Evolutionary conservation across 2,888 invertebrate species (phyloP).

Genomic region (Papilio gigon): DNA sequence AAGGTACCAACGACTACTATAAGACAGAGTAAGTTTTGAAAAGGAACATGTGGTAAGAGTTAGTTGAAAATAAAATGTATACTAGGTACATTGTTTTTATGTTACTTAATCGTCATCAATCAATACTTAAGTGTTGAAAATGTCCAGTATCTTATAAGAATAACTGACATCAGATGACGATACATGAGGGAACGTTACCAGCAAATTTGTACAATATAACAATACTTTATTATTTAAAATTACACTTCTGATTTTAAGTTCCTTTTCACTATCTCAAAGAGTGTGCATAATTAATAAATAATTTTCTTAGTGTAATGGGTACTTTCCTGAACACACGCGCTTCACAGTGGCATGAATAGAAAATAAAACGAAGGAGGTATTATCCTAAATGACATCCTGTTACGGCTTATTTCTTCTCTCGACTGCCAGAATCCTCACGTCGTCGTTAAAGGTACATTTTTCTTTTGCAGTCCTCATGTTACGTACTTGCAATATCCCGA

Average conservation of each 20-base stretch:
- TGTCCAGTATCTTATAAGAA: too few relatives aligned
- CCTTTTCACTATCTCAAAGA: too few relatives aligned
- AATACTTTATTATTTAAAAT: too few relatives aligned
- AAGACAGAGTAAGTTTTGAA: slow-evolving; percentile 58
- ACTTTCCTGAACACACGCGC: slow-evolving; percentile 31
- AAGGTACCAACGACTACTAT: neutral
- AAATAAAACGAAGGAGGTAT: slow-evolving; percentile 75
- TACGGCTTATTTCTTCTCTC: slow-evolving; percentile 80
- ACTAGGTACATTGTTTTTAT: too few relatives aligned
- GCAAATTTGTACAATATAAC: too few relatives aligned
- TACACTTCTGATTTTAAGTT: too few relatives aligned
- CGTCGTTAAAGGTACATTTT: slow-evolving; percentile 82
- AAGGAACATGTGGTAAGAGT: too few relatives aligned
- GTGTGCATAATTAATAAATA: neutral
- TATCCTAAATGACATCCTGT: slow-evolving; percentile 81
- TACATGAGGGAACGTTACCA: too few relatives aligned
- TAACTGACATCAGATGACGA: too few relatives aligned
- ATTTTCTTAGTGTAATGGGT: neutral
- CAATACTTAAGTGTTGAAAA: too few relatives aligned
- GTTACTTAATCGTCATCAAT: too few relatives aligned
- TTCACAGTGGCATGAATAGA: slow-evolving; percentile 56
- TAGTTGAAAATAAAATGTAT: too few relatives aligned
- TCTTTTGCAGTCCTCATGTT: slow-evolving; percentile 79
- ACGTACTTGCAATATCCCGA: slow-evolving; percentile 72
- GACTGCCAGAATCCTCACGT: slow-evolving; percentile 76